These are phyloP conservation scores for Xiphorhynchus elegans DNA, from an alignment of 2,113 vertebrate genomes.

Conservation along the genomic window DNA sequence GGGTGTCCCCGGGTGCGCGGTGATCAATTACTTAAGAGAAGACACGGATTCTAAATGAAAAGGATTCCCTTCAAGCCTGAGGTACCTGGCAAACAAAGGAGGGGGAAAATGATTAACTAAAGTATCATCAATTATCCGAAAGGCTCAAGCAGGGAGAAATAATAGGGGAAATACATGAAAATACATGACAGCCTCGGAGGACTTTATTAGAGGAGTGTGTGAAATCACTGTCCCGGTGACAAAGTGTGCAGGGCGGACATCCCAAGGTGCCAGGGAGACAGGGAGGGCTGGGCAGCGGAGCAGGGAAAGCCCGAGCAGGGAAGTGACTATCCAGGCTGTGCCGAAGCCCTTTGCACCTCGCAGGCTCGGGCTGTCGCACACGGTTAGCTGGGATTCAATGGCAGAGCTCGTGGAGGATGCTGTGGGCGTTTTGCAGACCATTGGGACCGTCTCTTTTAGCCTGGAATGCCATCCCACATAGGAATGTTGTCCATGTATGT, in stretches of 20 bases:
- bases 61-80: conserved; percentile 71
- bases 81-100: conserved; percentile 80
- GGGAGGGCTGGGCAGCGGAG: not conserved
- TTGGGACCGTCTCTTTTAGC: fast-evolving
- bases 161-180: conserved; percentile 74
- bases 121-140: conserved; percentile 78
- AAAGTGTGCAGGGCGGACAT: not conserved
- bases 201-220: conserved; percentile 68
- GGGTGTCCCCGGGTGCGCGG: conserved; percentile 59
- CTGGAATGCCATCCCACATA: not conserved
- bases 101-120: conserved; percentile 79
- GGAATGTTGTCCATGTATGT: not conserved
- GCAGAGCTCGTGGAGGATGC: not conserved
- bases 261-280: not conserved
- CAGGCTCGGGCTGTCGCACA: not conserved
- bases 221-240: conserved; percentile 48
- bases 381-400: not conserved
- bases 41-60: conserved; percentile 74
- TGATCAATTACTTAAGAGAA: conserved; percentile 76
- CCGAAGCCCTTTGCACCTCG: not conserved
- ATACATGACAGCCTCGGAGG: conserved; percentile 64
- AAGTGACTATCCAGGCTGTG: not conserved
- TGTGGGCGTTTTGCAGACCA: not conserved
- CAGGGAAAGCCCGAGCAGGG: not conserved
- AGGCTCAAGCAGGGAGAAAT: conserved; percentile 77